These are phyloP conservation scores for Stichodactyla mertensii DNA, from an alignment of 64 coral and sea anemone genomes.

Conservation along the genomic window DNA sequence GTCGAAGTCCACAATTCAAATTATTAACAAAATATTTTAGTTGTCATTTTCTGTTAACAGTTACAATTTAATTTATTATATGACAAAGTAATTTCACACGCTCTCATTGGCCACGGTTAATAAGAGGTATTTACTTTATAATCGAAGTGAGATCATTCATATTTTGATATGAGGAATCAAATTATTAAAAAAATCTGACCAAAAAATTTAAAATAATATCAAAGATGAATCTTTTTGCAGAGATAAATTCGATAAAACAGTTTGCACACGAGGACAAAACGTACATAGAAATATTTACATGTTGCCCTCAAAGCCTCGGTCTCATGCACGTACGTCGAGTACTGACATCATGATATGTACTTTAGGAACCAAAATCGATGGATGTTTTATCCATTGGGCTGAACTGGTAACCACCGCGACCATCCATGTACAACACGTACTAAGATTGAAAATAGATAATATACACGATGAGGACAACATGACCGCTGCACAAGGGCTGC, in stretches of 20 bases:
- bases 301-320: neutral
- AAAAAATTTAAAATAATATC: neutral
- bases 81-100: no score
- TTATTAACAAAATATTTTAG: no score
- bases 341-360: no score
- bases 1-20: no score
- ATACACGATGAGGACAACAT: no score
- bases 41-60: no score
- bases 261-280: neutral
- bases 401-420: slow-evolving; percentile 82
- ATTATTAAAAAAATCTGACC: neutral
- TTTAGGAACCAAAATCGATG: slow-evolving; percentile 89
- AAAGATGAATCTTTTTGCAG: neutral
- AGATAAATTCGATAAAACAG: neutral
- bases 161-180: neutral
- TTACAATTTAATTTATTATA: no score
- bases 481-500: no score
- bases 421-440: slow-evolving; percentile 97
- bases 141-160: no score
- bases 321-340: neutral
- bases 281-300: slow-evolving; percentile 4
- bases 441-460: neutral
- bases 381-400: slow-evolving; percentile 79
- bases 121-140: no score
- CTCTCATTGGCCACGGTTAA: no score